These are phyloP conservation scores for Heliconius himera DNA, from an alignment of 1,140 invertebrate genomes.

Conservation along the genomic window DNA sequence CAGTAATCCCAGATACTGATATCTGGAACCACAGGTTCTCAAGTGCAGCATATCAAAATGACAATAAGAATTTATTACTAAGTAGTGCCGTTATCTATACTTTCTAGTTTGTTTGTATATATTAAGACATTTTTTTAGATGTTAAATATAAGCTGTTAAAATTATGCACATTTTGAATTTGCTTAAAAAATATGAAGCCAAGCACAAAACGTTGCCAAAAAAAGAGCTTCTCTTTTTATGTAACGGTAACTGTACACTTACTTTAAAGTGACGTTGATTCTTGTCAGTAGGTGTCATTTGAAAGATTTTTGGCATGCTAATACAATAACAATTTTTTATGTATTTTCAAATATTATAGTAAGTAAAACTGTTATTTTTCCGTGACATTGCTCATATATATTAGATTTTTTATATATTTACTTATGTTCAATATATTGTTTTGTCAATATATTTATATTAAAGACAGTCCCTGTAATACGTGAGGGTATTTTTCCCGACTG, in stretches of 20 bases:
- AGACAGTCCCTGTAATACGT: no score
- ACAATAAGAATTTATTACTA: not conserved
- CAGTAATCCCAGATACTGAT: slow-evolving; percentile 6
- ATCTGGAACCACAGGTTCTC: not conserved
- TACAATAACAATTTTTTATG: slow-evolving; percentile 9
- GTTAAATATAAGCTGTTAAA: no score
- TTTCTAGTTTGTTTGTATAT: not conserved
- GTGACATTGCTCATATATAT: not conserved
- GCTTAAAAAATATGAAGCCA: not conserved
- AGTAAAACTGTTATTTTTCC: not conserved
- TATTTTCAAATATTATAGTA: not conserved
- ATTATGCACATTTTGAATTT: not conserved
- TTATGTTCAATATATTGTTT: no score
- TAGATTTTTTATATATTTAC: not conserved
- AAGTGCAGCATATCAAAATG: not conserved
- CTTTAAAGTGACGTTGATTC: not conserved
- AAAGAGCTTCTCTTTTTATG: not conserved
- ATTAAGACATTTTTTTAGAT: not conserved
- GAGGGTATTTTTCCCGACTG: no score
- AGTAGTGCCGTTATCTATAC: not conserved
- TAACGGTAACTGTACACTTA: not conserved
- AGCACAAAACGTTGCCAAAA: not conserved
- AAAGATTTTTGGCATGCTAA: slow-evolving; percentile 9
- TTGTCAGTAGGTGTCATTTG: slow-evolving; percentile 8
- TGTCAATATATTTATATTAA: no score